Evolutionary conservation across 2,113 vertebrate species (phyloP), one percentile per base, ranked within the genome.

Genomic region (Istiophorus platypterus): DNA sequence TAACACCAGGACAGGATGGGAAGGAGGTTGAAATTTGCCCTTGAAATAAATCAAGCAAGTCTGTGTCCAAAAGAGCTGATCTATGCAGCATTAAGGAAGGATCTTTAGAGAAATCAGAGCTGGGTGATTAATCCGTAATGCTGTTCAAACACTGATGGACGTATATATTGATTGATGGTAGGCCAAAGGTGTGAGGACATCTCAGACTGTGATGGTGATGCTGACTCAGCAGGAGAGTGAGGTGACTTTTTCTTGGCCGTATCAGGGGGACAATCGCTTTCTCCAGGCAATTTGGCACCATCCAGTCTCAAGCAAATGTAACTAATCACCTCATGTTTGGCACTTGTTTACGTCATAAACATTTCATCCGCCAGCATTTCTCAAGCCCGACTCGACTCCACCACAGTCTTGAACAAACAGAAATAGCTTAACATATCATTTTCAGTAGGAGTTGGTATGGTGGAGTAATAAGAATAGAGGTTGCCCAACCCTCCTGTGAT

Each of bases 241-340:
- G 86, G 81, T 81, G 85, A 91, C 85, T 88, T 82, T 85, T 89
- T 80, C 76, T 89, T 92, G 91, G 88, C 82, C 0, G 0, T 51
- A 29, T 58, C 51, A 63, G 27, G 31, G 45, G 42, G 42, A 71
- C 15, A 0, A n/a, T 61, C 7, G 14, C 27, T 69, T 75, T 73
- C 45, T 75, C 79, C 62, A 71, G 85, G 45, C 64, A 74, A 72
- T 81, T 78, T 87, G 84, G 90, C 87, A 73, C 14, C 26, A 56
- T 27, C 42, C 5, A 2, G 47, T 66, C 69, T 59, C 26, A 5
- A 58, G 82, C 65, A 81, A 79, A 79, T 80, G 72, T 70, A 80
- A 81, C 76, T 85, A 87, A 88, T 90, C 79, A 73, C 71, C 63
- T 81, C 58, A 39, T 84, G 66, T 87, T 61, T 82, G 81, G 77